Conservation (phyloP, 2,888 invertebrate species). For the Drosophila dives region DNA sequence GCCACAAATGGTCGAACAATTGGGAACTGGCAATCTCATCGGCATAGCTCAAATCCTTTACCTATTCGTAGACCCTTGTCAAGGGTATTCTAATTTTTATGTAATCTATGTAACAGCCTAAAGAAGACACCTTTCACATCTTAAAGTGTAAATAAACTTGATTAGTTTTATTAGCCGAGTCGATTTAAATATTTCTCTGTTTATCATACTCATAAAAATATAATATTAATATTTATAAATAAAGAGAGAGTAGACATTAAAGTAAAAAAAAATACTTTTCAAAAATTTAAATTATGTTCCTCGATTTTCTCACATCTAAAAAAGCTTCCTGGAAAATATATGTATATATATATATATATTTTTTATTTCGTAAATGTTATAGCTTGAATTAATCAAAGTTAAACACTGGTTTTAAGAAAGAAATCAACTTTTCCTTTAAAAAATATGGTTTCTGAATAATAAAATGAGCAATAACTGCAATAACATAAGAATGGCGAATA, state of each 20-base stretch:
- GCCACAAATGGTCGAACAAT: conserved; percentile 3
- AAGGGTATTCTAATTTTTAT: not conserved
- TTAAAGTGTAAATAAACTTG: not conserved
- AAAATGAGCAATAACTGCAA: no score
- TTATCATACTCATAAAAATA: not conserved
- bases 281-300: accelerated
- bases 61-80: conserved; percentile 10
- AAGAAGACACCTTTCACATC: not conserved
- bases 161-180: not conserved
- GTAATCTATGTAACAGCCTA: not conserved
- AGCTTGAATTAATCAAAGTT: not conserved
- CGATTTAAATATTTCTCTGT: not conserved
- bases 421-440: accelerated
- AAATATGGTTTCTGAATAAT: not conserved
- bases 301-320: not conserved
- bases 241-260: not conserved
- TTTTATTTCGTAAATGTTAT: not conserved
- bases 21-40: conserved; percentile 3
- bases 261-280: not conserved
- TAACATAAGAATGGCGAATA: not conserved
- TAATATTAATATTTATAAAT: not conserved
- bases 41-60: conserved; percentile 10
- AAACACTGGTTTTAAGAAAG: accelerated
- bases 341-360: no score
- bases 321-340: not conserved